Conservation (phyloP, 2,888 invertebrate genomes). For the Harpalus rufipes region DNA sequence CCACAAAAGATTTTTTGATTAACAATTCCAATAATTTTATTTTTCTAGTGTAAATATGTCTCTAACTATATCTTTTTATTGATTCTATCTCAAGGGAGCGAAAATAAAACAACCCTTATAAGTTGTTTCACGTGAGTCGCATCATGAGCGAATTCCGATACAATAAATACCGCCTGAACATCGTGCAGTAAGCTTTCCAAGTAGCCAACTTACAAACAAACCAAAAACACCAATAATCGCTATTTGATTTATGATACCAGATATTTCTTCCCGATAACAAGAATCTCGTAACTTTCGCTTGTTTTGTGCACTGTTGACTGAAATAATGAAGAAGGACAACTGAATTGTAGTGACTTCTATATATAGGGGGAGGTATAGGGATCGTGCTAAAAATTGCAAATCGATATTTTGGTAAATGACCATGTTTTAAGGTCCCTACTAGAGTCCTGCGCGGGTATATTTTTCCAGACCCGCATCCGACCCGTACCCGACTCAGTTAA, state of each 20-base stretch:
- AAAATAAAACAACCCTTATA: background rate
- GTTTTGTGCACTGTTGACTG: no score
- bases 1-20: no score
- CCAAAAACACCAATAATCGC: conserved; percentile 22
- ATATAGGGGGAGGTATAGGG: no score
- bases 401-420: no score
- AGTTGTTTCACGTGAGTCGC: background rate
- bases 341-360: no score
- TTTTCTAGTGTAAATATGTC: background rate
- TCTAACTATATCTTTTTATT: background rate
- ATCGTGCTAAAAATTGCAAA: no score
- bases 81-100: background rate
- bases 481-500: no score
- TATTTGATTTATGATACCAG: background rate
- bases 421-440: no score
- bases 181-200: conserved; percentile 2
- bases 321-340: no score
- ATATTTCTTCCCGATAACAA: background rate
- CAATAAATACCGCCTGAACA: conserved; percentile 4
- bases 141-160: background rate
- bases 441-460: no score
- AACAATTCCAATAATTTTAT: background rate
- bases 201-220: conserved; percentile 19
- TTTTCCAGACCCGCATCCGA: no score
- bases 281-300: background rate